Conservation (phyloP, 2,113 vertebrate species). For the Cariama cristata region DNA sequence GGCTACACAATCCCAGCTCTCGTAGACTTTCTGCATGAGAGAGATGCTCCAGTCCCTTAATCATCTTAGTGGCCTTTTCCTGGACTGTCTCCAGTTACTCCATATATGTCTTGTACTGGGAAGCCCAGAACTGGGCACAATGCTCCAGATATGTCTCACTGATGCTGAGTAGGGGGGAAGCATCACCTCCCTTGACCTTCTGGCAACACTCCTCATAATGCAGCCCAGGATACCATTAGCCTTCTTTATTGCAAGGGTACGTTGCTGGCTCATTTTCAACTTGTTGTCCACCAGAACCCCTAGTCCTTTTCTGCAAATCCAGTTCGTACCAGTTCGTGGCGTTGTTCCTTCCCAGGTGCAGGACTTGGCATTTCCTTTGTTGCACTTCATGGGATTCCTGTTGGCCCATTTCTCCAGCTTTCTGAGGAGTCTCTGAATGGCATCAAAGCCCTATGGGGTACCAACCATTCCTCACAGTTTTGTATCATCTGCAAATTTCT, state of each 20-base stretch:
- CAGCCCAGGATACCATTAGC: not conserved
- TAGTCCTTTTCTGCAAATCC: not conserved
- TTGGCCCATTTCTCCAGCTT: not conserved
- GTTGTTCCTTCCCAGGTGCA: not conserved
- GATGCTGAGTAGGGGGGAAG: accelerated
- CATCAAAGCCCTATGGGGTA: not conserved
- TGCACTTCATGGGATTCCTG: not conserved
- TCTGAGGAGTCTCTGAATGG: not conserved
- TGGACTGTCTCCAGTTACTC: not conserved
- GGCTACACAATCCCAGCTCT: not conserved
- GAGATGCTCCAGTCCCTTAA: not conserved
- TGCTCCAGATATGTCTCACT: not conserved
- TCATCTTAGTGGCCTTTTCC: not conserved
- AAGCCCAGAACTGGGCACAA: not conserved
- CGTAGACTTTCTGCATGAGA: not conserved
- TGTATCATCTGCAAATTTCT: not conserved
- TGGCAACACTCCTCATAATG: not conserved
- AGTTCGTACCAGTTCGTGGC: not conserved
- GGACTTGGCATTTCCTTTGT: not conserved
- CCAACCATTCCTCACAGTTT: not conserved
- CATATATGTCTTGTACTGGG: not conserved
- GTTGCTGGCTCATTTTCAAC: not conserved
- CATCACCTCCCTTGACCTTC: not conserved
- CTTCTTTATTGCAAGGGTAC: not conserved
- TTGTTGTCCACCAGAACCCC: not conserved